These are phyloP conservation scores for Apostichopus parvimensis DNA, from an alignment of 35 echinoderm and acorn worm species.

Conservation along the genomic window DNA sequence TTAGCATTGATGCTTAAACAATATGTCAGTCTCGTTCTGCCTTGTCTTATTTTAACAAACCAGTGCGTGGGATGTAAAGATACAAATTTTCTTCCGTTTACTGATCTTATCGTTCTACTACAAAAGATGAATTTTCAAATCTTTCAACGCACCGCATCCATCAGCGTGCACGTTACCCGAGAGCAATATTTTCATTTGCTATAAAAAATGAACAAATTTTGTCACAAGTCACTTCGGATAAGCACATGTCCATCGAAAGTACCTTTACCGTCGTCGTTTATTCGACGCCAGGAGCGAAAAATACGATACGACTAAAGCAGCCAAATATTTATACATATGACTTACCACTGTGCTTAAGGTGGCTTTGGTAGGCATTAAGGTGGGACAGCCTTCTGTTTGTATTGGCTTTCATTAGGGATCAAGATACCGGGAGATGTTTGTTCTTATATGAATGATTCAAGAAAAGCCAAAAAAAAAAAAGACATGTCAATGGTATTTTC, in stretches of 20 bases:
- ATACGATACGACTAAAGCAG: slow-evolving; percentile 22
- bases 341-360: slow-evolving; percentile 22
- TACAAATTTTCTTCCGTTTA: too few relatives aligned
- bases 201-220: slow-evolving; percentile 39
- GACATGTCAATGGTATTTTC: background rate
- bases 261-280: slow-evolving; percentile 3
- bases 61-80: too few relatives aligned
- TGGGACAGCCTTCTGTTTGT: slow-evolving; percentile 27
- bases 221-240: slow-evolving; percentile 26
- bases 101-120: too few relatives aligned
- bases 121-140: too few relatives aligned
- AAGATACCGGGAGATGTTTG: background rate
- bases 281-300: slow-evolving; percentile 20
- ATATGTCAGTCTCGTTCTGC: too few relatives aligned
- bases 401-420: slow-evolving; percentile 15
- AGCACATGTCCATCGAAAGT: slow-evolving; percentile 31
- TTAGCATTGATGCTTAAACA: too few relatives aligned
- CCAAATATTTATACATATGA: slow-evolving; percentile 42
- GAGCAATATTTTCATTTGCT: slow-evolving; percentile 34
- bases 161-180: background rate
- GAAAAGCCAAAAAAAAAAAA: slow-evolving; percentile 1
- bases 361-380: slow-evolving; percentile 15
- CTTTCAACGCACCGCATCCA: slow-evolving; percentile 12
- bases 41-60: too few relatives aligned
- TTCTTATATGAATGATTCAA: slow-evolving; percentile 11